phyloP scores from a whole-genome alignment of 2,888 invertebrate genomes.

The Caenorhabditis doughertyi region DNA sequence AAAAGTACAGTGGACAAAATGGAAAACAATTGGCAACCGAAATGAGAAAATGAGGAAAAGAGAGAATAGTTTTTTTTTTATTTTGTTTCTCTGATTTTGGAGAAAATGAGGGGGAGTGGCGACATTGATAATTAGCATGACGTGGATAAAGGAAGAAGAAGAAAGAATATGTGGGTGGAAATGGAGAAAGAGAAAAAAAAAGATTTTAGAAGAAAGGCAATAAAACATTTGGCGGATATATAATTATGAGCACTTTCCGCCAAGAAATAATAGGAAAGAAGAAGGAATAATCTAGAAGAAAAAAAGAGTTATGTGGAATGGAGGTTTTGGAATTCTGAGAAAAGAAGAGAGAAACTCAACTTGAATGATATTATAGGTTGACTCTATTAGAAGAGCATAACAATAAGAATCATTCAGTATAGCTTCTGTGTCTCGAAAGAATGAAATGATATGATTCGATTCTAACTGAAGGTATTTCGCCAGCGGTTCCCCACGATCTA shows the following conservation, averaged over 20 bases:
- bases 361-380: too few relatives aligned
- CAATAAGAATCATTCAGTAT: too few relatives aligned
- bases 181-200: neutral
- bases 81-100: neutral
- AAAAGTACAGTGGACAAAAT: neutral
- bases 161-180: conserved; percentile 35
- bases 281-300: too few relatives aligned
- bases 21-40: conserved; percentile 4
- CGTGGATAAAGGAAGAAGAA: conserved; percentile 17
- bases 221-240: conserved; percentile 26
- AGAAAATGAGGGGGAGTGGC: conserved; percentile 4
- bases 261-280: neutral
- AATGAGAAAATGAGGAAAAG: neutral
- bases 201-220: conserved; percentile 15
- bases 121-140: conserved; percentile 22
- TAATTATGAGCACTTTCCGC: conserved; percentile 13
- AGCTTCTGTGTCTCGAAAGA: too few relatives aligned
- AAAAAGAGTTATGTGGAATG: too few relatives aligned
- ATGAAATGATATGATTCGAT: too few relatives aligned
- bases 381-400: too few relatives aligned
- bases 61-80: neutral
- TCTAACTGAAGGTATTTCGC: too few relatives aligned
- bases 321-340: too few relatives aligned
- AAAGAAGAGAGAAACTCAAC: too few relatives aligned
- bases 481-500: too few relatives aligned